These are phyloP conservation scores for Thomomys bottae DNA, from an alignment of 2,113 vertebrate genomes.

Conservation along the genomic window DNA sequence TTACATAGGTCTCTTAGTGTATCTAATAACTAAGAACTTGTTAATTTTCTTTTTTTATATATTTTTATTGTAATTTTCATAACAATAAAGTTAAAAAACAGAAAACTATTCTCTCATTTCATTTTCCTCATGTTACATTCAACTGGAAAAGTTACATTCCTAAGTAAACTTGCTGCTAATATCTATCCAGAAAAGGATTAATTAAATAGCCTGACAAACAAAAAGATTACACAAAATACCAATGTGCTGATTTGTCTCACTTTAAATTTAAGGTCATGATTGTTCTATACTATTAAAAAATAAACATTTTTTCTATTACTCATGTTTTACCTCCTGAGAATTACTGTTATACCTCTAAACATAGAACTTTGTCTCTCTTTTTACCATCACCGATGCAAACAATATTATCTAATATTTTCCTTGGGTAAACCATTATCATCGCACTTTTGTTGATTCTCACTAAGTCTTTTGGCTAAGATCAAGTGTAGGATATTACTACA, in stretches of 20 bases:
- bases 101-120: not conserved
- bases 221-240: not conserved
- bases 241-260: not conserved
- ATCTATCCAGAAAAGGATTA: not conserved
- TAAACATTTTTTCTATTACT: no score
- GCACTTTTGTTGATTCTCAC: not conserved
- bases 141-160: not conserved
- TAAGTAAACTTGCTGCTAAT: not conserved
- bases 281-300: not conserved
- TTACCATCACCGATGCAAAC: not conserved
- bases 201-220: not conserved
- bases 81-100: no score
- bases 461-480: not conserved
- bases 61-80: no score
- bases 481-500: not conserved
- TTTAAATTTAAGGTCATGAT: not conserved
- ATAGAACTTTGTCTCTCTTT: not conserved
- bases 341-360: not conserved
- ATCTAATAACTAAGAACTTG: no score
- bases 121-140: not conserved
- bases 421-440: constrained; percentile 4
- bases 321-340: no score
- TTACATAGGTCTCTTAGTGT: no score
- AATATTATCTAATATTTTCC: not conserved
- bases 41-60: no score